Conservation (phyloP, 2,888 invertebrate species). For the Napeogenes sylphis region DNA sequence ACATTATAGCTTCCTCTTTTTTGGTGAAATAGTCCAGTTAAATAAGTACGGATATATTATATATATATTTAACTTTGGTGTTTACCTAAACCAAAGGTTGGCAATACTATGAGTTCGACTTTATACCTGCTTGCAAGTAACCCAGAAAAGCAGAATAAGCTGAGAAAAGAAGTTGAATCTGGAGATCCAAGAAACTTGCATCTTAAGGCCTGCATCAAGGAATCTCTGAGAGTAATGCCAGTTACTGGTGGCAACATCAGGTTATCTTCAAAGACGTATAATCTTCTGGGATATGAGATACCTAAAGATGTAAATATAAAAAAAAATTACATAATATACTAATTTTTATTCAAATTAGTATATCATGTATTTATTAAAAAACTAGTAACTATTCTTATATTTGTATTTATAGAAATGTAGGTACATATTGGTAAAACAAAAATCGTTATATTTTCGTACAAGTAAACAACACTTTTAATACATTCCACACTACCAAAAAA, state of each 20-base stretch:
- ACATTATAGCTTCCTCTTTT: too few relatives aligned
- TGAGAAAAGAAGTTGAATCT: conserved; percentile 76
- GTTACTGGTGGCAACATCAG: conserved; percentile 78
- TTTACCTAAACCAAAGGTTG: conserved; percentile 70
- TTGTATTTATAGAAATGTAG: too few relatives aligned
- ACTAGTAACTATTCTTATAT: too few relatives aligned
- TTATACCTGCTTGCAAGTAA: conserved; percentile 81
- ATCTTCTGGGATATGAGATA: conserved; percentile 79
- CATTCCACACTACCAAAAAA: too few relatives aligned
- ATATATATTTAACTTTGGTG: not conserved
- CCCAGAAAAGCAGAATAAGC: conserved; percentile 79
- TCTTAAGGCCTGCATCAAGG: conserved; percentile 84
- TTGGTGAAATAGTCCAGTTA: too few relatives aligned
- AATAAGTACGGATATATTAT: not conserved
- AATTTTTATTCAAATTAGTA: conserved; percentile 1
- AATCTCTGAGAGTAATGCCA: conserved; percentile 81
- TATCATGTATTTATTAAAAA: too few relatives aligned
- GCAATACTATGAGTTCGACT: conserved; percentile 62
- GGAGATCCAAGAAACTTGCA: conserved; percentile 68
- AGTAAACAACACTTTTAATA: too few relatives aligned
- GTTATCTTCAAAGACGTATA: conserved; percentile 71
- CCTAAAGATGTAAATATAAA: conserved; percentile 75
- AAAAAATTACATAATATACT: conserved; percentile 9
- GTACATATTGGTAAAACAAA: too few relatives aligned
- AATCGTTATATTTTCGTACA: too few relatives aligned